Evolutionary conservation across 2,888 invertebrate species (phyloP), one percentile per base, ranked within the genome.

Genomic region (Pasiphila rectangulata): DNA sequence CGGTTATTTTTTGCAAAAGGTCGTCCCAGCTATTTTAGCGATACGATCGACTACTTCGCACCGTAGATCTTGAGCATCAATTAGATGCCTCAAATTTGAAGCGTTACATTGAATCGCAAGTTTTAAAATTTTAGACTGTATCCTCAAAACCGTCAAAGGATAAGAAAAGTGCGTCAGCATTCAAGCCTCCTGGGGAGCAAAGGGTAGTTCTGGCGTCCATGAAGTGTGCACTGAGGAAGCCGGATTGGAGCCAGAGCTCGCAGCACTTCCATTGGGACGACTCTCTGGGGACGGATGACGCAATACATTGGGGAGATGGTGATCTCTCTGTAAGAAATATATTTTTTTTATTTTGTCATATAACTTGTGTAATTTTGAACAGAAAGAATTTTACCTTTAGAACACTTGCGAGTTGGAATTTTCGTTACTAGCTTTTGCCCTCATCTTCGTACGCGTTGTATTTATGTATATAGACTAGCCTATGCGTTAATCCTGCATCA

Each of bases 251-350:
- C 44, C 90, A 90, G 32, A 62, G 74, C 0, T 78, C 79, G 0
- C 81, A 90, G 40, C 90, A 91, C 59, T 91, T 89, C 65, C 89
- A 89, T 60, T 92, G 91, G 91, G 89, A 90, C 20, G 83, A 86
- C 56, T 73, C 86, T n/a, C 69, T 90, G 3, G 75, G 62, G 7
- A 80, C 83, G 13, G 58, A 71, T 5, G 76, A 85, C 2, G 87
- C 85, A 17, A 68, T 83, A 17, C 79, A 82, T 49, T 87, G 86
- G 82, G 84, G 81, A 1, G 84, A 85, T 24, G 83, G 82, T 17
- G 84, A 87, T 52, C 72, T 88, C 5, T 65, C 81, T n/a, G 87
- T 87, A 56, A 70, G 72, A 25, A 19, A n/a, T 20, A 32, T 25
- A n/a, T n/a, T n/a, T n/a, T n/a, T n/a, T n/a, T n/a, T n/a, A n/a